These are phyloP conservation scores for Cirrhinus molitorella DNA, from an alignment of 2,797 vertebrate genomes.

Conservation along the genomic window DNA sequence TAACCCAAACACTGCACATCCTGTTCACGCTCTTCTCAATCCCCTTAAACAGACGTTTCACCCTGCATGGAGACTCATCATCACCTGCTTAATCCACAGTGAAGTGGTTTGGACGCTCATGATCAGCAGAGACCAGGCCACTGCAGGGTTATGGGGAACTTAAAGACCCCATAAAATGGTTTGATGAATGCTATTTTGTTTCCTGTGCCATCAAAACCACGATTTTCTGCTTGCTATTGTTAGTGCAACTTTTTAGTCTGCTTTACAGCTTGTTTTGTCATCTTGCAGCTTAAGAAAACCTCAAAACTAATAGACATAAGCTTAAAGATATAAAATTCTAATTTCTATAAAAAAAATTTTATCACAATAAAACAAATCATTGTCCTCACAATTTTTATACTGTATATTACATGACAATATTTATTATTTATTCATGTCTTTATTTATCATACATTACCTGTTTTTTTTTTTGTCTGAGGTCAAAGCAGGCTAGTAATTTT, in stretches of 20 bases:
- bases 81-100: background rate
- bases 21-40: slow-evolving; percentile 2
- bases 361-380: background rate
- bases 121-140: background rate
- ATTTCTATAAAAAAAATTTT: background rate
- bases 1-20: background rate
- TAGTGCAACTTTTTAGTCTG: background rate
- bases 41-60: background rate
- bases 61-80: background rate
- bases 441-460: background rate
- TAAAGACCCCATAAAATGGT: background rate
- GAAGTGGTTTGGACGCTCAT: background rate
- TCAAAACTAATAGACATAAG: background rate
- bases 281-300: background rate
- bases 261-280: background rate
- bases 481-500: background rate
- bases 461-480: too few species aligned
- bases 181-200: slow-evolving; percentile 1
- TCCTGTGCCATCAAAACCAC: background rate
- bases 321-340: background rate
- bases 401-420: background rate
- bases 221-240: background rate
- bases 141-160: background rate
- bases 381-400: background rate
- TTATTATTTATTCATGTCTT: background rate